Evolutionary conservation across 1,140 invertebrate species (phyloP), one percentile per base, ranked within the genome.

Genomic region (Procambarus virginalis): DNA sequence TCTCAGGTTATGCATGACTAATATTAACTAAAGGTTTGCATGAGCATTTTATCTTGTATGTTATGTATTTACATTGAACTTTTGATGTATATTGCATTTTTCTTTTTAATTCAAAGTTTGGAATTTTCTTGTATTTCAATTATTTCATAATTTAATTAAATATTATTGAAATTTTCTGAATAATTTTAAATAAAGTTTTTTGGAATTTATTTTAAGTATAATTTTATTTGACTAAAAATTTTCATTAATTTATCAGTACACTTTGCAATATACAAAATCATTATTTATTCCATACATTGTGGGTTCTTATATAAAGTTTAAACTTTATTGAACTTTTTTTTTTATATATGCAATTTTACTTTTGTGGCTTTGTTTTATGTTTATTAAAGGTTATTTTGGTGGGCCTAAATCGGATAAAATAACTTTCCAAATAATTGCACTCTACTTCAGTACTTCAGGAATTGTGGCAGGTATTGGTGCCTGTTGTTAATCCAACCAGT

Each of bases 31-130:
- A 8, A 70, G 10, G 51, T 55, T 70, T 70, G 68, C 68, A 70
- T 70, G 68, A 70, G 68, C n/a, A 70, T 70, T 70, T 34, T 70
- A 70, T 64, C 20, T 22, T 70, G 68, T 70, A 70, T 70, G 68
- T 70, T 70, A 22, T 70, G 14, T 70, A 70, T 34, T 70, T 70
- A 70, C 22, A 70, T 70, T 22, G 22, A 70, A 70, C 68, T 70
- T 70, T 70, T 70, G 68, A 70, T 70, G 68, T 70, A 70, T 70
- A 34, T 70, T 70, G 68, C 68, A 70, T 70, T 70, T 70, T n/a
- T 70, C 34, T 70, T 70, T 22, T 55, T 2, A 70, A 22, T 70
- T 22, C 68, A 70, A 70, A 70, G 10, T 70, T 6, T 22, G 22
- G 17, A 22, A 34, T 64, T 64, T 64, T 64, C 60, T 14, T 3